phyloP scores from a whole-genome alignment of 2,113 vertebrate species.

The Rhynchopsitta pachyrhyncha region DNA sequence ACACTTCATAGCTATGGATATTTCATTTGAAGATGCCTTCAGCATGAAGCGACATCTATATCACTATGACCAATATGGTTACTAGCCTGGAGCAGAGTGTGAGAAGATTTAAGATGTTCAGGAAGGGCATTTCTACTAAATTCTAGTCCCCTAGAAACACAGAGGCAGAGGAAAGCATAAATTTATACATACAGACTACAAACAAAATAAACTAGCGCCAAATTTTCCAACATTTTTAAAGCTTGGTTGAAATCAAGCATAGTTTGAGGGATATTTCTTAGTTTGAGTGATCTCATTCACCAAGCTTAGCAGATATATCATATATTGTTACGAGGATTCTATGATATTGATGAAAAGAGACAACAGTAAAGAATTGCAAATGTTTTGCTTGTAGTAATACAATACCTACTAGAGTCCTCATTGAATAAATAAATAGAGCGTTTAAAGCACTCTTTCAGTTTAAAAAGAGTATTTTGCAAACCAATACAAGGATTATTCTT shows the following conservation, averaged over 20 bases:
- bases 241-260: neutral
- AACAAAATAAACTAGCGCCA: neutral
- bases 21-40: neutral
- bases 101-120: neutral
- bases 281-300: neutral
- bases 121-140: neutral
- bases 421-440: neutral
- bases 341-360: neutral
- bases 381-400: neutral
- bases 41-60: neutral
- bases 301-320: neutral
- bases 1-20: neutral
- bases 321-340: neutral
- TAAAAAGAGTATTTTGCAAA: neutral
- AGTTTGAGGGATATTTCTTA: neutral
- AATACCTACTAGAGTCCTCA: neutral
- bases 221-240: neutral
- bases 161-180: neutral
- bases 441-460: neutral
- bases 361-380: neutral
- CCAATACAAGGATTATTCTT: neutral
- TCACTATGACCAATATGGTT: neutral
- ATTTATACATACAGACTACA: neutral
- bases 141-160: neutral
- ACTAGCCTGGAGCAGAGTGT: neutral